Evolutionary conservation across 2,888 invertebrate genomes (phyloP), one percentile per base, ranked within the genome.

Genomic region (Diarsia brunnea): DNA sequence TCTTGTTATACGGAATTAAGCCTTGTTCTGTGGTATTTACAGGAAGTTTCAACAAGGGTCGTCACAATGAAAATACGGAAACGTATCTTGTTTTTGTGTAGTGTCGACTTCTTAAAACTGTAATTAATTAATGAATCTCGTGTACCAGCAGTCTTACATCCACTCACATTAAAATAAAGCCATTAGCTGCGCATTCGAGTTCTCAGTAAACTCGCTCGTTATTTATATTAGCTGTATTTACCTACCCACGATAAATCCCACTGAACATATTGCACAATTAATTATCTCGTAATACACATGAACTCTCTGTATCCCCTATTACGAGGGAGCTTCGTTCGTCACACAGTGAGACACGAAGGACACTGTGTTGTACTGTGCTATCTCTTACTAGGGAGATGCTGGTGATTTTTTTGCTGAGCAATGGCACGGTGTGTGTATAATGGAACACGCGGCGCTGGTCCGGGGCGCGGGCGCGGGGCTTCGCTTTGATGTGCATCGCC

Each of bases 401-500:
- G 38, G 8, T 38, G 8, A 38, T 63, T 67, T 47, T 78, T 70
- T 55, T 49, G 27, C 14, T 65, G 61, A 66, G 65, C 61, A 60
- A 31, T 60, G 65, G 14, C 60, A 75, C 68, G 53, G 51, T 53
- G 64, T 64, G 61, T 53, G 64, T n/a, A 47, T 69, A 47, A 66
- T 69, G 75, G 71, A 81, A 84, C 71, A 53, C 69, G 53, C 53
- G 31, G 68, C 7, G 58, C 45, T 51, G 27, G 27, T 60, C 24
- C 45, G 70, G 73, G 58, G 67, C 72, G 43, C 64, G 65, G 67
- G 69, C 8, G 38, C 38, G 38, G 38, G 75, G 74, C 58, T 60
- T 67, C 51, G 76, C 79, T 84, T 79, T 84, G 81, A 81, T 82
- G 79, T 74, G 77, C 47, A 76, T 82, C 68, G 43, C 63, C 61